phyloP scores from a whole-genome alignment of 2,888 invertebrate genomes.

The Lycophotia porphyrea region DNA sequence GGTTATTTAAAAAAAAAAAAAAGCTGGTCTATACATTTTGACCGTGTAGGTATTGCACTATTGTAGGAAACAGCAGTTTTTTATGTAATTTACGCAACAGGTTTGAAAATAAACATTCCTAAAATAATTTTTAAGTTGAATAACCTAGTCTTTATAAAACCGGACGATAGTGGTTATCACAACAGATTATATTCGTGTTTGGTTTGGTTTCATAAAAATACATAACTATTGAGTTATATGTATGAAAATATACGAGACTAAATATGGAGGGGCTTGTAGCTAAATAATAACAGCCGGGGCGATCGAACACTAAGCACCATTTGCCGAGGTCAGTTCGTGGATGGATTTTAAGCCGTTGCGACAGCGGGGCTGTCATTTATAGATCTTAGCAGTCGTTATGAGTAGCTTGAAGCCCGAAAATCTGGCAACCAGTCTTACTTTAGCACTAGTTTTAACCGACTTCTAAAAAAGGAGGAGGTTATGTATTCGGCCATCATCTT shows the following conservation, averaged over 20 bases:
- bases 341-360: not conserved
- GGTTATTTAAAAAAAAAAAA: too few relatives aligned
- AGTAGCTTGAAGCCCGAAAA: not conserved
- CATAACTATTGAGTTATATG: not conserved
- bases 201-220: not conserved
- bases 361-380: not conserved
- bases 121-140: constrained; percentile 5
- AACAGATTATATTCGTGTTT: constrained; percentile 6
- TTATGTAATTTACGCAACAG: too few relatives aligned
- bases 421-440: not conserved
- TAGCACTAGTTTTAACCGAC: not conserved
- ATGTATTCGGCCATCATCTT: not conserved
- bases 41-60: too few relatives aligned
- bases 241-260: not conserved
- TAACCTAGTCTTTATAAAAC: not conserved
- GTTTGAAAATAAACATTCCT: not conserved
- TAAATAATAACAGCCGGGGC: not conserved
- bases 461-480: not conserved
- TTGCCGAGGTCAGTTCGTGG: not conserved
- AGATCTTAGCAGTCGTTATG: not conserved
- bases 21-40: too few relatives aligned
- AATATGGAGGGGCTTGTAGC: not conserved
- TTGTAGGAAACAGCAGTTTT: too few relatives aligned
- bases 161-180: constrained; percentile 19
- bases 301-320: not conserved